Evolutionary conservation across 2,888 invertebrate species (phyloP).

Genomic region (Gnatocerus cornutus): DNA sequence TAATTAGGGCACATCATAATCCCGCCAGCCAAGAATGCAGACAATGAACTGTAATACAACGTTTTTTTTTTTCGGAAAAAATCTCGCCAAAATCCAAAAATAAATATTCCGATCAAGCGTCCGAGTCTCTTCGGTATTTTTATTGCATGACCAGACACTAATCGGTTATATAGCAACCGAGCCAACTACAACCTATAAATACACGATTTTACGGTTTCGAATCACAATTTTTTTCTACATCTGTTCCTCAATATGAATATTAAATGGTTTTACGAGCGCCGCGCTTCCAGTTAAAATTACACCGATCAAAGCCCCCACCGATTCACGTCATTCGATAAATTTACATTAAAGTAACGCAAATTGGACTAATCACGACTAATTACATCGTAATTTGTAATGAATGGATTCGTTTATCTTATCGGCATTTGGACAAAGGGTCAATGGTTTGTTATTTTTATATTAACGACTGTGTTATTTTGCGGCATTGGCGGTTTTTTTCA

Average conservation of each 20-base stretch:
- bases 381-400: slow-evolving; percentile 35
- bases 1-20: neutral
- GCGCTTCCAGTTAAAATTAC: slow-evolving; percentile 36
- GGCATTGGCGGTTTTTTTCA: slow-evolving; percentile 2
- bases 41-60: neutral
- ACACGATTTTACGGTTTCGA: slow-evolving; percentile 42
- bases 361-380: slow-evolving; percentile 38
- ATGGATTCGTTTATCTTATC: slow-evolving; percentile 35
- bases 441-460: slow-evolving; percentile 15
- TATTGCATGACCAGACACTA: slow-evolving; percentile 31
- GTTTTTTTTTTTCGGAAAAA: neutral
- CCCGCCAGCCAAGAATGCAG: neutral
- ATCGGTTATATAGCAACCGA: slow-evolving; percentile 25
- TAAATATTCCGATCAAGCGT: slow-evolving; percentile 11
- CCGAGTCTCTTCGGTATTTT: slow-evolving; percentile 25
- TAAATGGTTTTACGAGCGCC: slow-evolving; percentile 42
- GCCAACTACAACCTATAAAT: slow-evolving; percentile 40
- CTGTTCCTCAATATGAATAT: slow-evolving; percentile 40
- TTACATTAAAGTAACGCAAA: slow-evolving; percentile 32
- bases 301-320: slow-evolving; percentile 39
- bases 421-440: slow-evolving; percentile 19
- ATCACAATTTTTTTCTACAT: slow-evolving; percentile 37
- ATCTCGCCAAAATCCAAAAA: slow-evolving; percentile 10
- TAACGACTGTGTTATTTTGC: slow-evolving; percentile 5
- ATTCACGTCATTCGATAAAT: slow-evolving; percentile 37